Percentiles rank a stretch among this genome's conserved stretches.
Evolutionary conservation across 2,113 vertebrate species (phyloP).

Genomic region (Ondatra zibethicus): DNA sequence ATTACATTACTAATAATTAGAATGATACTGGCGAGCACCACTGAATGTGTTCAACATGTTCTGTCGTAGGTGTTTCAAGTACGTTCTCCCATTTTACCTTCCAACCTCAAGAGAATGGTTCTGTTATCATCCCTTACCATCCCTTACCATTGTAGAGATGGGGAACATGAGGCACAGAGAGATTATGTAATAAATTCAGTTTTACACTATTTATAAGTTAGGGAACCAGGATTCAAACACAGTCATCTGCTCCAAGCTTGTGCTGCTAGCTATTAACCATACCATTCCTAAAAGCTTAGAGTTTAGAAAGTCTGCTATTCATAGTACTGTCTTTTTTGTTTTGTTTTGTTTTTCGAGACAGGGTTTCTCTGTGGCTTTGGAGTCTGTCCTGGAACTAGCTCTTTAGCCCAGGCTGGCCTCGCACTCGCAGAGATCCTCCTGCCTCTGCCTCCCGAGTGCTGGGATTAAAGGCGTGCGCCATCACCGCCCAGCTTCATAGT

Average conservation of each 20-base stretch:
- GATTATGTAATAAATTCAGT: neutral
- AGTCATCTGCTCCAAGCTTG: neutral
- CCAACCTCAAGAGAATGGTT: neutral
- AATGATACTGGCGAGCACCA: neutral
- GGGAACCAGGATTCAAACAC: neutral
- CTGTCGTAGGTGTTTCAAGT: neutral
- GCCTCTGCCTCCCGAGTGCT: no score
- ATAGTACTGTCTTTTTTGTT: neutral
- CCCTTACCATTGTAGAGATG: neutral
- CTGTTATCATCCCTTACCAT: neutral
- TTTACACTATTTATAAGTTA: neutral
- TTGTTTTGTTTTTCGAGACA: no score
- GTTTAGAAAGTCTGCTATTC: neutral
- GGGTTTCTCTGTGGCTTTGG: no score
- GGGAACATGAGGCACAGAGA: neutral
- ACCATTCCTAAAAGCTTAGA: slow-evolving; percentile 1
- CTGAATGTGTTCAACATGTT: neutral
- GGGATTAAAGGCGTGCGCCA: no score
- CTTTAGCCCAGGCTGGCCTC: no score
- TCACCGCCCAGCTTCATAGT: neutral
- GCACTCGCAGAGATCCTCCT: no score
- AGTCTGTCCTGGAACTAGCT: no score
- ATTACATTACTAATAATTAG: neutral
- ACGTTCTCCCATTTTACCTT: neutral
- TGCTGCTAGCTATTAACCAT: neutral